phyloP scores from a whole-genome alignment of 2,797 vertebrate genomes.

The Lates japonicus region DNA sequence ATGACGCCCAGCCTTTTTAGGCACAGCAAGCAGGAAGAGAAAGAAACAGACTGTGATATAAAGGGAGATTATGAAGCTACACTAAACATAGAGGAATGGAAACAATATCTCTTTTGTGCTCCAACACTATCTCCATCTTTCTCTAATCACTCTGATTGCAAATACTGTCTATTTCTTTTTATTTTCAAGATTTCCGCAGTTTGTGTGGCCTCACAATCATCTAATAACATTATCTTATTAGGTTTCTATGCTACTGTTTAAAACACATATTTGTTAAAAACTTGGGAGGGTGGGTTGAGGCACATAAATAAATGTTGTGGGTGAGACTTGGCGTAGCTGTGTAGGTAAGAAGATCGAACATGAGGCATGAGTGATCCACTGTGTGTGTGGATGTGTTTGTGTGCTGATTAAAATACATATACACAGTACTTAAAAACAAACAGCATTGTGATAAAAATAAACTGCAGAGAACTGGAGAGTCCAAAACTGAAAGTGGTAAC shows the following conservation, averaged over 20 bases:
- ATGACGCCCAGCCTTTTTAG: conserved; percentile 3
- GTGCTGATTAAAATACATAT: conserved; percentile 2
- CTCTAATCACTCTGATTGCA: background rate
- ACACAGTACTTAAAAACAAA: conserved; percentile 7
- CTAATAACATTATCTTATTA: background rate
- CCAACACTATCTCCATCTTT: background rate
- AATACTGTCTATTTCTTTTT: background rate
- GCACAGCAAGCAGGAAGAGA: conserved; percentile 1
- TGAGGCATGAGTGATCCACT: background rate
- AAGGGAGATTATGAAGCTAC: conserved; percentile 6
- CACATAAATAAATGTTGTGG: conserved; percentile 30
- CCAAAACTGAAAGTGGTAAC: too few species aligned
- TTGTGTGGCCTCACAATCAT: background rate
- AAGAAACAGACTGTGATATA: conserved; percentile 6
- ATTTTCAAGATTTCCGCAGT: background rate
- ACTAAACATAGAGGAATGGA: conserved; percentile 5
- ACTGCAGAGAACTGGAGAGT: too few species aligned
- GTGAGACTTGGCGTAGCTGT: conserved; percentile 24
- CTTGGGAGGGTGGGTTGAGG: background rate
- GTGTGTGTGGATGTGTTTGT: conserved; percentile 16
- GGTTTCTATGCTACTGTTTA: background rate
- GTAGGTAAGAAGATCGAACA: conserved; percentile 7
- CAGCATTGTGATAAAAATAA: background rate
- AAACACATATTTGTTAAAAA: background rate
- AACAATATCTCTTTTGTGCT: background rate